Evolutionary conservation across 2,113 vertebrate genomes (phyloP), one percentile per base, ranked within the genome.

Genomic region (Catharus fuscescens): DNA sequence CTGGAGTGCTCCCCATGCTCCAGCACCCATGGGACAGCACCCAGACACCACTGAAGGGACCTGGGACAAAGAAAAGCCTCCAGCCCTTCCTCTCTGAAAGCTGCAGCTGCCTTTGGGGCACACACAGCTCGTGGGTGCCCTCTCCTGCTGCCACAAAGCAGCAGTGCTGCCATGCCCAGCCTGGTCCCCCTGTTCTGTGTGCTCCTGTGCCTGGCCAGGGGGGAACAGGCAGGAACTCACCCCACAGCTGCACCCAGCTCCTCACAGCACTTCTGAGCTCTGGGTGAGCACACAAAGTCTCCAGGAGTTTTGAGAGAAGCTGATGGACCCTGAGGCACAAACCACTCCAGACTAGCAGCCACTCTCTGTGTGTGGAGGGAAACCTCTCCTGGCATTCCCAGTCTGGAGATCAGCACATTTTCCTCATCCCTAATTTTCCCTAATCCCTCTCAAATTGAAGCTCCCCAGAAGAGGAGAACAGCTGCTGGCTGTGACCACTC

Each of bases 161-260:
- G 87, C 31, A 6, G 52, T 54, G 79, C 29, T 72, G 67, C 88
- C 1, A 0, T 60, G 71, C 40, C 80, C 80, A 32, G 18, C 45
- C 36, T 5, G 0, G 2, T 14, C 29, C 61, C 61, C 26, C 2
- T 9, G 23, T 52, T 53, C 67, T 1, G 0, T 1, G 5, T 9
- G 65, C 38, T 38, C 62, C n/a, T 18, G 52, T 0, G 2, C 65
- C n/a, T 0, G 0, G 54, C 19, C 21, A 15, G 36, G 40, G 26
- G 18, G 53, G 57, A 60, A 2, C 36, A 66, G n/a, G n/a, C n/a
- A n/a, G n/a, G n/a, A 9, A 8, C 0, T 0, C 3, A 29, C 1
- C 47, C 42, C 4, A 2, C 9, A 8, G 69, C 44, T 9, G n/a
- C 42, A 62, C 76, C 11, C 69, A 60, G 50, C 38, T 60, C 67